Evolutionary conservation across 1,140 invertebrate species (phyloP), one percentile per base, ranked within the genome.

Genomic region (Zelostemma sp.): DNA sequence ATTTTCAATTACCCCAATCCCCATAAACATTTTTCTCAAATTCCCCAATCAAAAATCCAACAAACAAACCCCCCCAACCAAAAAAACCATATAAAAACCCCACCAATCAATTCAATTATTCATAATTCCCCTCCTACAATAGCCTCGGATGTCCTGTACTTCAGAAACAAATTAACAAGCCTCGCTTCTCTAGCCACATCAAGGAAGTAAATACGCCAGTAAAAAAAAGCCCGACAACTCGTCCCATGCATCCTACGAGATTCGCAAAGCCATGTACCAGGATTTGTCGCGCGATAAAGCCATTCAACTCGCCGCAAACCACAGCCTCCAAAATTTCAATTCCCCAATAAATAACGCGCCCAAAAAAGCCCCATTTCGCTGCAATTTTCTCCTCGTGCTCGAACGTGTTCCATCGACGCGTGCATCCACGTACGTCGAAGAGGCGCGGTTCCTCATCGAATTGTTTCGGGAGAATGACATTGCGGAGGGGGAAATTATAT

Each of bases 331-430:
- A n/a, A n/a, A n/a, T n/a, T n/a, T n/a, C n/a, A n/a, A n/a, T n/a
- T n/a, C n/a, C n/a, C n/a, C n/a, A n/a, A n/a, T n/a, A n/a, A n/a
- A n/a, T n/a, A n/a, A n/a, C n/a, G n/a, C n/a, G n/a, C n/a, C n/a
- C n/a, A n/a, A n/a, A n/a, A n/a, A n/a, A n/a, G n/a, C n/a, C n/a
- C n/a, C n/a, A n/a, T n/a, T n/a, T n/a, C n/a, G n/a, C n/a, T n/a
- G 68, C 68, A 70, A 70, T 70, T 70, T 70, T 31, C 61, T 70
- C 61, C 61, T 70, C 58, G 54, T 69, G 59, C 64, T 69, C 60
- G 69, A 67, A 67, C 69, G 64, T 72, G 69, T 72, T 55, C 63
- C 67, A 72, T 72, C 69, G 69, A 67, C 69, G 61, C 69, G 69
- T 72, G 57, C 74, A 75, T 75, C 65, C 75, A 74, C 58, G 63